Conservation (phyloP, 2,888 invertebrate species). For the Pandemis corylana region DNA sequence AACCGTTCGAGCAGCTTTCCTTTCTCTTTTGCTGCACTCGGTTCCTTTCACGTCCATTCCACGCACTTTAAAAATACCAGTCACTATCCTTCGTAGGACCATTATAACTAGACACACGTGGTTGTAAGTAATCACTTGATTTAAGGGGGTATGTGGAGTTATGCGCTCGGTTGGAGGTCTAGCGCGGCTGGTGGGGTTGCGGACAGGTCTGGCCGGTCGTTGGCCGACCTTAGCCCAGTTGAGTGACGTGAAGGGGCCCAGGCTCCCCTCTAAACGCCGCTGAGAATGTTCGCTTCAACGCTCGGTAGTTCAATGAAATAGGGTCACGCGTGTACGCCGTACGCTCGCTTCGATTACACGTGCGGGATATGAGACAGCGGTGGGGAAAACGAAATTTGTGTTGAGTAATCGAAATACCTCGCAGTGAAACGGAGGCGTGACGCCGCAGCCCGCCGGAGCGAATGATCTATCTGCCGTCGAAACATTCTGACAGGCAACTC, state of each 20-base stretch:
- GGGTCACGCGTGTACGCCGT: conserved; percentile 53
- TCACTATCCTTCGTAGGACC: conserved; percentile 53
- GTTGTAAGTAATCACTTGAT: conserved; percentile 42
- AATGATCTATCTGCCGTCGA: conserved; percentile 26
- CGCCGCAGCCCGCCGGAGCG: not conserved
- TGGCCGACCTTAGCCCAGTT: conserved; percentile 82
- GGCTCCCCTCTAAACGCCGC: conserved; percentile 62
- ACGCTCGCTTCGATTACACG: conserved; percentile 19
- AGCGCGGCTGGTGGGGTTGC: conserved; percentile 53
- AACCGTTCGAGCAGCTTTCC: conserved; percentile 52
- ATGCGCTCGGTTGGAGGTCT: conserved; percentile 53
- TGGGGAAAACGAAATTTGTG: conserved; percentile 25
- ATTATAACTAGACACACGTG: conserved; percentile 51
- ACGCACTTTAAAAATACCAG: conserved; percentile 55
- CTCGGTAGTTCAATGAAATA: conserved; percentile 62
- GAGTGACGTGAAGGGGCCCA: conserved; percentile 77
- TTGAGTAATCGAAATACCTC: conserved; percentile 25
- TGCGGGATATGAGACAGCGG: conserved; percentile 8
- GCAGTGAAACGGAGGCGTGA: conserved; percentile 4
- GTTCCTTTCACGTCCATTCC: conserved; percentile 65
- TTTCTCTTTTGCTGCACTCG: conserved; percentile 69
- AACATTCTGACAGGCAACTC: not conserved
- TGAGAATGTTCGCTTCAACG: conserved; percentile 62
- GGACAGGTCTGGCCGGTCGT: conserved; percentile 64
- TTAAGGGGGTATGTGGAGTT: conserved; percentile 45